A percentile compares a stretch with the other conserved stretches of the same genome.
phyloP scores from a whole-genome alignment of 2,888 invertebrate species.

The Trisateles emortualis region DNA sequence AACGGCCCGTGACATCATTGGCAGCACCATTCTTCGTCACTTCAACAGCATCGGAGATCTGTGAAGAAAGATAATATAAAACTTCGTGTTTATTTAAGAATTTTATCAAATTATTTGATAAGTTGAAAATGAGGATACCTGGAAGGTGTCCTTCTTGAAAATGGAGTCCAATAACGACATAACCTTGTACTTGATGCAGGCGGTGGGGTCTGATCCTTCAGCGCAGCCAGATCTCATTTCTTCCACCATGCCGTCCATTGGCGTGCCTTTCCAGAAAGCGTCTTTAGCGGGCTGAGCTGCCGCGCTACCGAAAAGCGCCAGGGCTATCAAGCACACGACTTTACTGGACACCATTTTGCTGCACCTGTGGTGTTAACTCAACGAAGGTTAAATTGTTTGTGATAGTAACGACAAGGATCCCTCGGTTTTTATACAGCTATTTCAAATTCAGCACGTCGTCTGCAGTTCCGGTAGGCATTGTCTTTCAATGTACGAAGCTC shows the following conservation, averaged over 20 bases:
- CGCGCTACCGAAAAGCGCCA: constrained; percentile 86
- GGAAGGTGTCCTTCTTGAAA: constrained; percentile 92
- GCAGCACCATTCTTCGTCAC: constrained; percentile 90
- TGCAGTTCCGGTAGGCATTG: constrained; percentile 82
- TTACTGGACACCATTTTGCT: constrained; percentile 79
- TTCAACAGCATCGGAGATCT: constrained; percentile 92
- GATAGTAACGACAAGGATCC: constrained; percentile 82
- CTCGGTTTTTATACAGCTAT: constrained; percentile 86
- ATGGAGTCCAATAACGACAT: constrained; percentile 92
- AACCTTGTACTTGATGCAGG: constrained; percentile 94
- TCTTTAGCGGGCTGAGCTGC: constrained; percentile 88
- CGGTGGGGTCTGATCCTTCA: constrained; percentile 91
- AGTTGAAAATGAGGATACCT: constrained; percentile 83
- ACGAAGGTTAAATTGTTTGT: constrained; percentile 77
- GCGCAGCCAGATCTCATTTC: constrained; percentile 92
- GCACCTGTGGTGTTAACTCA: constrained; percentile 74
- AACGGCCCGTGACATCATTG: constrained; percentile 88
- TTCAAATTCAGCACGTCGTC: constrained; percentile 83
- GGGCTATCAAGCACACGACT: constrained; percentile 80
- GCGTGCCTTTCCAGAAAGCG: constrained; percentile 90
- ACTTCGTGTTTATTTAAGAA: constrained; percentile 13
- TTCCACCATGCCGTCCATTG: constrained; percentile 91
- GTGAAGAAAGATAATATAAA: constrained; percentile 30
- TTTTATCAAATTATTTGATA: constrained; percentile 7
- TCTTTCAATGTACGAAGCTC: constrained; percentile 71